These are phyloP conservation scores for Neopipo cinnamomea DNA, from an alignment of 2,113 vertebrate species.

Conservation along the genomic window DNA sequence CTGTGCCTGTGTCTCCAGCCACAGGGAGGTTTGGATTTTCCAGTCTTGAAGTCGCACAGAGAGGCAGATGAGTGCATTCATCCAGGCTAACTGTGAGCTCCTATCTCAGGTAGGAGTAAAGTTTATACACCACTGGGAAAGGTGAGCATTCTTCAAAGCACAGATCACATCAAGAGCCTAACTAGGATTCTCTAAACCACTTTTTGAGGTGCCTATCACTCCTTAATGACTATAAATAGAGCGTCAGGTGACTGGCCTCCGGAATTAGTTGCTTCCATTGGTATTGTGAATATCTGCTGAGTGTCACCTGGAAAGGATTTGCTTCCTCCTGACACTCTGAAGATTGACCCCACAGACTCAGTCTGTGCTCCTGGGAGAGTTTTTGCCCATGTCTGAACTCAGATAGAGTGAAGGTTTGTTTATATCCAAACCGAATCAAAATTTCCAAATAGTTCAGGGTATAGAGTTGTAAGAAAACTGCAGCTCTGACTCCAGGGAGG, in stretches of 20 bases:
- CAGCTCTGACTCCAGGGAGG: constrained; percentile 15
- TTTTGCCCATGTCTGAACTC: constrained; percentile 52
- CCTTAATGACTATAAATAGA: constrained; percentile 19
- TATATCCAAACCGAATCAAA: constrained; percentile 35
- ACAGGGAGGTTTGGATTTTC: neutral
- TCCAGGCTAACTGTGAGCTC: neutral
- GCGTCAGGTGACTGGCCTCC: constrained; percentile 4
- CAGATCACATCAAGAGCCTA: neutral
- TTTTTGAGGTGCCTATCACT: neutral
- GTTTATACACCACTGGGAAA: neutral
- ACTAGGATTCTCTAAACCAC: neutral
- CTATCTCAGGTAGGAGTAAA: neutral
- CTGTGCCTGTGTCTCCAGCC: neutral
- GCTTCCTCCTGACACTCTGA: neutral
- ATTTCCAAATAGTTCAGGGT: constrained; percentile 14
- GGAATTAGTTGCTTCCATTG: constrained; percentile 11
- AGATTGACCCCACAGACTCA: neutral
- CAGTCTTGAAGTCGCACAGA: fast-evolving
- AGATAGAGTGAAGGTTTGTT: constrained; percentile 52
- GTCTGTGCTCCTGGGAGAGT: neutral
- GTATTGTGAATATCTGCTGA: neutral
- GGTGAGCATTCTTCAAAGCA: neutral
- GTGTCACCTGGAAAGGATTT: constrained; percentile 43
- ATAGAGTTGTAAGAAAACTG: constrained; percentile 6
- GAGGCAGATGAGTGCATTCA: neutral